Conservation (phyloP, 2,888 invertebrate genomes). For the Tiliacea citrago region DNA sequence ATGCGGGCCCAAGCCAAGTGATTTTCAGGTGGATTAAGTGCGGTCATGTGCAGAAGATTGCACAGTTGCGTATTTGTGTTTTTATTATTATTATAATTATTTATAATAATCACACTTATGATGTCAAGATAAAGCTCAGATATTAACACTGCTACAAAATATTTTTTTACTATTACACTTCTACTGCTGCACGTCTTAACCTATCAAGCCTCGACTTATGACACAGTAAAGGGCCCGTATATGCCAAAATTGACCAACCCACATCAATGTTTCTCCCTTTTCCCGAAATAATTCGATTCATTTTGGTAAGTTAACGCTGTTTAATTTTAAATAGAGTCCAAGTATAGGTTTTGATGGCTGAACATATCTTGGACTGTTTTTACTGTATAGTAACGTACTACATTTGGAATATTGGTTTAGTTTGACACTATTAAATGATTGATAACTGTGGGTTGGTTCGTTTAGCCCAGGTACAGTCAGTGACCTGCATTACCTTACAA, state of each 20-base stretch:
- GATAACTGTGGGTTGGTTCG: background rate
- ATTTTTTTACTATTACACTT: background rate
- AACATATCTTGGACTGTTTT: background rate
- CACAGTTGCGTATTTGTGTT: no score
- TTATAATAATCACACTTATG: no score
- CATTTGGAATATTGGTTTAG: background rate
- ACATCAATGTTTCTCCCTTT: background rate
- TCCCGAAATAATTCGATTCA: no score
- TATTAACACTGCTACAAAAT: background rate
- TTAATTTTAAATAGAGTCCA: background rate
- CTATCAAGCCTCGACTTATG: background rate
- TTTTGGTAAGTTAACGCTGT: background rate
- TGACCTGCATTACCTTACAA: no score
- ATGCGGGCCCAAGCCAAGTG: no score
- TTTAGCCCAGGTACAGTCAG: no score
- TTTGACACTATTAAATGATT: background rate
- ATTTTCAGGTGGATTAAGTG: no score
- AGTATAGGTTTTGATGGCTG: background rate
- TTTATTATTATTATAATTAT: background rate
- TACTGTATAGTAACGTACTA: background rate
- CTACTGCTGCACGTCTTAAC: background rate
- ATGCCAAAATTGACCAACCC: background rate
- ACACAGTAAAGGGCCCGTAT: background rate
- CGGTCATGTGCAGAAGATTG: no score
- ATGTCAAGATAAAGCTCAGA: background rate